Base-by-base conservation (phyloP, 2,113 vertebrate genomes). In the Amphiprion ocellaris region DNA sequence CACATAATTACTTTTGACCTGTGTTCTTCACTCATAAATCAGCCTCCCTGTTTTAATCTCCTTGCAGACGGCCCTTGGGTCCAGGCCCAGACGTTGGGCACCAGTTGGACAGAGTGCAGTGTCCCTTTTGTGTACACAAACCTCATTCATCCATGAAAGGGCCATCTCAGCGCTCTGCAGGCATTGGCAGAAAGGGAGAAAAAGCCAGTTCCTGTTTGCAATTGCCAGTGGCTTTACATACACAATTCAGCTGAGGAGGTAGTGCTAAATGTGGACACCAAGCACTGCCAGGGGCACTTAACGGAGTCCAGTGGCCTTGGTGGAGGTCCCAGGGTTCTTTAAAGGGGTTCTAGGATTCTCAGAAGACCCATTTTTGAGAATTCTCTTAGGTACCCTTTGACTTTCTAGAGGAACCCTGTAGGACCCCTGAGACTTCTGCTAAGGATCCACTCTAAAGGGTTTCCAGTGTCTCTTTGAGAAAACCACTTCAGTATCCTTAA, bases 141-240 rank as follows among this genome's bases (percentile, higher is more conserved):
- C 61, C 50, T 78, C 75, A 46, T 74, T 68, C 65, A 74, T 76
- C 69, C 3, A 19, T 49, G 49, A 75, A 79, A 69, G 52, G 24
- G 4, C 54, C 69, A 26, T 28, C 61, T 80, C 28, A 63, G 72
- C 21, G 7, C 58, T 69, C 44, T 41, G 50, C n/a, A 69, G 74
- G 62, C 66, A 49, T 64, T 41, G 46, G 46, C 19, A 50, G 33
- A 44, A 14, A 82, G 60, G 10, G 14, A 58, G 24, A 55, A 41
- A 76, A 50, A 53, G 44, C 1, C 54, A 23, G 11, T 6, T 33
- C n/a, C 16, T 60, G 5, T 55, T 55, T 39, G 28, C 10, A 54
- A 47, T 21, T 46, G 28, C 17, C 23, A 28, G 14, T 68, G 69
- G 28, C 55, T 52, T 63, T 59, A 44, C 44, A 52, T 39, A 37